phyloP scores from a whole-genome alignment of 2,888 invertebrate species.

The Pachymerium ferrugineum region DNA sequence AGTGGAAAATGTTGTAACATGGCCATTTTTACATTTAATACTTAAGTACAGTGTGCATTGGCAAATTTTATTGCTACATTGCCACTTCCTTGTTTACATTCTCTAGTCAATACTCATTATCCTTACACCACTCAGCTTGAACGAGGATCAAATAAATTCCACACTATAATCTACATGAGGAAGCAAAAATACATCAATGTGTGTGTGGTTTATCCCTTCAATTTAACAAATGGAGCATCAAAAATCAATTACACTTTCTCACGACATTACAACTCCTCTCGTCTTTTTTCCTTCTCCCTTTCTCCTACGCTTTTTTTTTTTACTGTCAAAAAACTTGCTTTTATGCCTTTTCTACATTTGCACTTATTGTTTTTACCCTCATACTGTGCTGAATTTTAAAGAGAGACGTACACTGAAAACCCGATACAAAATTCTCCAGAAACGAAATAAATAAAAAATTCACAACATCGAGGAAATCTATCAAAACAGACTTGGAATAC shows the following conservation, averaged over 20 bases:
- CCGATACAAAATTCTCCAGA: background rate
- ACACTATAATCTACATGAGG: constrained; percentile 5
- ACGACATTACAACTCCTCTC: background rate
- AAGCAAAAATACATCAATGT: background rate
- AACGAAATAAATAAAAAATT: background rate
- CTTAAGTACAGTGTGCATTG: too few relatives aligned
- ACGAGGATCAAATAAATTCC: background rate
- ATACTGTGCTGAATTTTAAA: background rate
- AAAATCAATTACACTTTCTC: constrained; percentile 7
- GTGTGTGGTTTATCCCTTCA: background rate
- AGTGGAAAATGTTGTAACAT: too few relatives aligned
- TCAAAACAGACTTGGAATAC: background rate
- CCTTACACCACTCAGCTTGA: background rate
- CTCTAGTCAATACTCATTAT: background rate
- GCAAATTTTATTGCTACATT: too few relatives aligned
- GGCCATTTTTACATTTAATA: too few relatives aligned
- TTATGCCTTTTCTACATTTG: constrained; percentile 13
- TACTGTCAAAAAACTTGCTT: constrained; percentile 2
- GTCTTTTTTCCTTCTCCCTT: too few relatives aligned
- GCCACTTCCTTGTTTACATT: constrained; percentile 17
- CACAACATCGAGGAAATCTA: background rate
- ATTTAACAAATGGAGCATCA: constrained; percentile 24
- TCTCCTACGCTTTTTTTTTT: too few relatives aligned
- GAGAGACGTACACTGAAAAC: background rate
- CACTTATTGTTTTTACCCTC: background rate